Evolutionary conservation across 2,113 vertebrate genomes (phyloP).

Genomic region (Camelus dromedarius): DNA sequence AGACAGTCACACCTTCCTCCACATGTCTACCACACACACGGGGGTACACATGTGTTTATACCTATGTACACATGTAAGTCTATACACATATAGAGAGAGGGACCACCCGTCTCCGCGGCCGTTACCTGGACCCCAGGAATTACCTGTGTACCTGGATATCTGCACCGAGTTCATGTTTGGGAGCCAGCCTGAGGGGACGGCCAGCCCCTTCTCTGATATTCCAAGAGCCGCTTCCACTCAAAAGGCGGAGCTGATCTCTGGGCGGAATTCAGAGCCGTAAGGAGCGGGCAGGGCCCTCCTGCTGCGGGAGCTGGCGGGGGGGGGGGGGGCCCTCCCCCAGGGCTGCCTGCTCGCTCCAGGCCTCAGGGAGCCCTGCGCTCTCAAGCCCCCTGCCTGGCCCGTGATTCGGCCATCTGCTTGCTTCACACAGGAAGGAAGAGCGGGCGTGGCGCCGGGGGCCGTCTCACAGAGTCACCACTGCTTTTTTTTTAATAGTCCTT

Average conservation of each 20-base stretch:
- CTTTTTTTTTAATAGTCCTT: background rate
- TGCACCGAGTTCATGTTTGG: too few species aligned
- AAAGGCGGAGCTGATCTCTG: background rate
- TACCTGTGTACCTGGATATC: background rate
- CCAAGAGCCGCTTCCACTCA: background rate
- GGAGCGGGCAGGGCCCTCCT: background rate
- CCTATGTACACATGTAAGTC: too few species aligned
- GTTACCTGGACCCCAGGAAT: background rate
- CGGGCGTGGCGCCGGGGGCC: too few species aligned
- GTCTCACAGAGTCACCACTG: background rate
- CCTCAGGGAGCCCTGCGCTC: background rate
- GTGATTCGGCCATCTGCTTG: background rate
- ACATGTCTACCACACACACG: too few species aligned
- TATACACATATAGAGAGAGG: too few species aligned
- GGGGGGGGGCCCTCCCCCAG: background rate
- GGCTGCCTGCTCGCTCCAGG: too few species aligned
- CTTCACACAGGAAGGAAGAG: background rate
- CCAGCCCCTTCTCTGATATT: background rate
- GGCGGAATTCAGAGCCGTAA: background rate
- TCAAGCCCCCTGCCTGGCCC: too few species aligned
- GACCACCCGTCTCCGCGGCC: fast-evolving
- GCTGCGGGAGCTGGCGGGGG: too few species aligned
- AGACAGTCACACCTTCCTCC: too few species aligned
- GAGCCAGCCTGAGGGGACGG: background rate
- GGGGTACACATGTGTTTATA: too few species aligned